Evolutionary conservation across 2,797 vertebrate species (phyloP).

Genomic region (Varecia variegata): DNA sequence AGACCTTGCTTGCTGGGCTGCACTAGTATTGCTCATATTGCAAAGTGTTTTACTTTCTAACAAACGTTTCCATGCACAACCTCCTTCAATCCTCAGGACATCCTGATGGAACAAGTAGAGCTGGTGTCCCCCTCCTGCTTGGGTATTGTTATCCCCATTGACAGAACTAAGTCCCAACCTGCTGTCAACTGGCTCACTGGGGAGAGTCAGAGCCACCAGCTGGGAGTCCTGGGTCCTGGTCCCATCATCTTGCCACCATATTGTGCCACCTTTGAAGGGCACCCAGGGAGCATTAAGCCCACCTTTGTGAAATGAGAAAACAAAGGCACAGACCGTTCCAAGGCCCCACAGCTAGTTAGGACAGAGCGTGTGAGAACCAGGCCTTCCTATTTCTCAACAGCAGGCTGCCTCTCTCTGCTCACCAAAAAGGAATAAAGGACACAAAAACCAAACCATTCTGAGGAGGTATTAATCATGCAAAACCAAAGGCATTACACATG

Average conservation of each 20-base stretch:
- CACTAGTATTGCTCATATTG: neutral
- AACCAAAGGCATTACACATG: neutral
- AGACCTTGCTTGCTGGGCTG: neutral
- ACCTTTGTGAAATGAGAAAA: neutral
- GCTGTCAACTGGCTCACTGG: neutral
- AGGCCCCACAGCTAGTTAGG: neutral
- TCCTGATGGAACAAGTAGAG: neutral
- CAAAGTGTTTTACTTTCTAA: neutral
- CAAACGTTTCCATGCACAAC: neutral
- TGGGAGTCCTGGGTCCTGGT: neutral
- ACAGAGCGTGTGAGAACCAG: neutral
- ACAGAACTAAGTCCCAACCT: neutral
- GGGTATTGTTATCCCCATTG: neutral
- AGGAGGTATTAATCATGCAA: neutral
- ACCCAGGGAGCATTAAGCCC: neutral
- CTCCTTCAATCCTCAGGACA: neutral
- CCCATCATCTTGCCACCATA: neutral
- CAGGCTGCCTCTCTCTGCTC: neutral
- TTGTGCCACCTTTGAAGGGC: neutral
- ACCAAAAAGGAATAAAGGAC: neutral
- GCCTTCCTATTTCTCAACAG: neutral
- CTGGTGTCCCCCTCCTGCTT: rapidly evolving
- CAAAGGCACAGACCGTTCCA: neutral
- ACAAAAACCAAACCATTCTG: neutral
- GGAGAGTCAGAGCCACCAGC: neutral